These are phyloP conservation scores for Ellobium chinense DNA, from an alignment of 2,888 invertebrate species.

Conservation along the genomic window DNA sequence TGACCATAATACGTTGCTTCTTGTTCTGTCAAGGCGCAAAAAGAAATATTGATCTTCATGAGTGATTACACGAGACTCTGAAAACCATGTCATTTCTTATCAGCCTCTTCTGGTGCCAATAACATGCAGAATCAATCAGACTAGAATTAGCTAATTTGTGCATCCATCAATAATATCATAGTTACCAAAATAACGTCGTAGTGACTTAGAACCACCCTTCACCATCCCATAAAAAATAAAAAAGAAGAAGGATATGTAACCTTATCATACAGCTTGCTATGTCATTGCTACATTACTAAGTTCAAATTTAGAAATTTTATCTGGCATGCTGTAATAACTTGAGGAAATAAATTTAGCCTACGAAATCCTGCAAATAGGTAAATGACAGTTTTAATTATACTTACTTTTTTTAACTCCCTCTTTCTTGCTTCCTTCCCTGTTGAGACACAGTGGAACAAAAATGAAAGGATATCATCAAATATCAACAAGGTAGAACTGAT, in stretches of 20 bases:
- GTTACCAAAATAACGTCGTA: neutral
- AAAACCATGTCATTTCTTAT: too few species aligned
- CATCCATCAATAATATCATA: neutral
- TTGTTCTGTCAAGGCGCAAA: constrained; percentile 84
- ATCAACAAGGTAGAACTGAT: neutral
- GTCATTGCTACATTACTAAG: too few species aligned
- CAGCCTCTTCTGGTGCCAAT: too few species aligned
- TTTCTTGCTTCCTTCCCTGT: constrained; percentile 97
- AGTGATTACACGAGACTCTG: neutral
- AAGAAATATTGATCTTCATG: neutral
- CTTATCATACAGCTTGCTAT: too few species aligned
- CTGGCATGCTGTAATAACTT: too few species aligned
- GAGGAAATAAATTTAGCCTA: too few species aligned
- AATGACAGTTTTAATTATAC: neutral
- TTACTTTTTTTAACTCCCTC: constrained; percentile 93
- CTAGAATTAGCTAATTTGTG: neutral
- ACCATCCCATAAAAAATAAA: too few species aligned
- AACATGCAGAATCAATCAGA: too few species aligned
- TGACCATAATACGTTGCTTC: constrained; percentile 95
- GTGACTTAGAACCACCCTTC: neutral
- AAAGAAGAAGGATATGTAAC: too few species aligned
- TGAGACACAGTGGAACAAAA: constrained; percentile 53
- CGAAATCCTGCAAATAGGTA: neutral
- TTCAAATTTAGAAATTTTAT: neutral
- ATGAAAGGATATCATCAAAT: neutral